Evolutionary conservation across 2,888 invertebrate genomes (phyloP), one percentile per base, ranked within the genome.

Genomic region (Hemaris fuciformis): DNA sequence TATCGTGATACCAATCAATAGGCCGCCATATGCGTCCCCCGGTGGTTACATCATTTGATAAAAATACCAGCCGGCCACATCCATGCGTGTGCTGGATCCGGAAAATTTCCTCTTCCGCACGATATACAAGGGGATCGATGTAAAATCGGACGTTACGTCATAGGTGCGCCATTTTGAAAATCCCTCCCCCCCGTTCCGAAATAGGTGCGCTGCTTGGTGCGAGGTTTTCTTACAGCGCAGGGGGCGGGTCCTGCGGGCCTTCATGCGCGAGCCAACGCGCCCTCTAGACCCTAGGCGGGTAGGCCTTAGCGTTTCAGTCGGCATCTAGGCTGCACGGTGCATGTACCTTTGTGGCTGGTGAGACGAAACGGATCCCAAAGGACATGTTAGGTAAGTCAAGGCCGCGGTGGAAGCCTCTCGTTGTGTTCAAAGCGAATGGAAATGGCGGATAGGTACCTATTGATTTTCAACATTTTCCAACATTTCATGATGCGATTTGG

Each of bases 131-230:
- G 25, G 13, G 27, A 23, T 20, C 18, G 46, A 48, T 59, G 62
- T 61, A 64, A 63, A 62, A 67, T 68, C 58, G 34, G 64, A 62
- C 6, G 61, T 71, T 68, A 66, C 70, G 67, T 68, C 68, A 70
- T 46, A 59, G 65, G 66, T 63, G 59, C 80, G 89, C 89, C 89
- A 89, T 89, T 83, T 89, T 89, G 88, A 74, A 88, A 87, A 85
- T 79, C 20, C 61, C 58, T 58, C 58, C 43, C 59, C 46, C 38
- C 53, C 53, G 31, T 41, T 23, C 56, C 42, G 22, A 61, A 43
- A 57, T 61, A 57, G 57, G 57, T 43, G 34, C 57, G 43, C 43
- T 43, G 27, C 23, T 56, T 61, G 25, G 20, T 8, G 45, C 46
- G 25, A 48, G 34, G 31, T 57, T 60, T 60, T 42, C 53, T 53